Conservation (phyloP, 2,888 invertebrate genomes). For the Acanthacorydalis orientalis region DNA sequence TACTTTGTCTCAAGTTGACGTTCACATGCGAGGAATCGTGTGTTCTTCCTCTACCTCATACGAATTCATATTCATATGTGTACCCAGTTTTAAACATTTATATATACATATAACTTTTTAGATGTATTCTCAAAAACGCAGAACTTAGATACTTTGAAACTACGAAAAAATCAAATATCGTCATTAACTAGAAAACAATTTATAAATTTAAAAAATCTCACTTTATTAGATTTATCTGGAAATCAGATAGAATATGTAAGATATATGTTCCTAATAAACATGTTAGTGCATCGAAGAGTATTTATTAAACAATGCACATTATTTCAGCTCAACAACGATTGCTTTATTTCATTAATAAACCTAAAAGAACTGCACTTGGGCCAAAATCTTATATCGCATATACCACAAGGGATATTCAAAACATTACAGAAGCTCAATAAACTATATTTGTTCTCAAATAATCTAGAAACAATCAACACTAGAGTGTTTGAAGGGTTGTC, state of each 20-base stretch:
- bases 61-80: background rate
- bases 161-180: conserved; percentile 36
- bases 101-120: conserved; percentile 14
- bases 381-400: conserved; percentile 40
- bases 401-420: conserved; percentile 41
- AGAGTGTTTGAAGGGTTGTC: conserved; percentile 42
- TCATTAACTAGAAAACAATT: conserved; percentile 31
- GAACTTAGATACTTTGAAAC: conserved; percentile 34
- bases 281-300: background rate
- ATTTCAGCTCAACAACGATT: conserved; percentile 34
- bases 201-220: conserved; percentile 30
- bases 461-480: conserved; percentile 40
- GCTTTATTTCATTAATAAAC: conserved; percentile 34
- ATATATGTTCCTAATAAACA: background rate
- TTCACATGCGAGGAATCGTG: too few relatives aligned
- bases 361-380: conserved; percentile 50
- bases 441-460: conserved; percentile 50
- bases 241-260: conserved; percentile 31
- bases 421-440: conserved; percentile 41
- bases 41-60: too few relatives aligned
- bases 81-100: background rate
- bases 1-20: too few relatives aligned
- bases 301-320: background rate
- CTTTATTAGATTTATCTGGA: conserved; percentile 34
- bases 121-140: conserved; percentile 34